phyloP scores from a whole-genome alignment of 2,888 invertebrate genomes.

The Beris chalybata region DNA sequence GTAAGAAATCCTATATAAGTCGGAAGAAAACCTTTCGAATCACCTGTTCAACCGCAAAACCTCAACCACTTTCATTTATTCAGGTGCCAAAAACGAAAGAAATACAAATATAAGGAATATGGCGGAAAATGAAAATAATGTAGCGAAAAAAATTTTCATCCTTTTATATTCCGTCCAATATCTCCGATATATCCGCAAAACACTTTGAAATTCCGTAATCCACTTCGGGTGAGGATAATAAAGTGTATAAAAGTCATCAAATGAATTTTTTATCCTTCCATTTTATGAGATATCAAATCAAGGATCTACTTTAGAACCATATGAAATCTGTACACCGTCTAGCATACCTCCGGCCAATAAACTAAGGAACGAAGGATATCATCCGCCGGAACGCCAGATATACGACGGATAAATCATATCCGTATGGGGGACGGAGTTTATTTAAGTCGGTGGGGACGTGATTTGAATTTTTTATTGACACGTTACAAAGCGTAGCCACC shows the following conservation, averaged over 20 bases:
- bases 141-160: not conserved
- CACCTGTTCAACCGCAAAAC: not conserved
- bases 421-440: conserved; percentile 34
- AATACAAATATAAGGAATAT: not conserved
- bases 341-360: not conserved
- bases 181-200: conserved; percentile 14
- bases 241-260: conserved; percentile 38
- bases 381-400: not conserved
- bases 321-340: conserved; percentile 28
- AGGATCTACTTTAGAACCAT: conserved; percentile 33
- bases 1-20: no score
- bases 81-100: not conserved
- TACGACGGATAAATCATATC: conserved; percentile 33
- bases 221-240: conserved; percentile 32
- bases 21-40: not conserved
- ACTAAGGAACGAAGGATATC: no score
- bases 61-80: not conserved
- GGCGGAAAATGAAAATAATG: not conserved
- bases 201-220: conserved; percentile 24
- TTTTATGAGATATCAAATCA: conserved; percentile 39
- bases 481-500: not conserved
- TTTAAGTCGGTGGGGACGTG: conserved; percentile 33
- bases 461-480: conserved; percentile 38
- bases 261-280: conserved; percentile 37
- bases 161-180: not conserved